A percentile compares a stretch with the other conserved stretches of the same genome.
Conservation (phyloP, 2,797 vertebrate species). For the Esox masquinongy region DNA sequence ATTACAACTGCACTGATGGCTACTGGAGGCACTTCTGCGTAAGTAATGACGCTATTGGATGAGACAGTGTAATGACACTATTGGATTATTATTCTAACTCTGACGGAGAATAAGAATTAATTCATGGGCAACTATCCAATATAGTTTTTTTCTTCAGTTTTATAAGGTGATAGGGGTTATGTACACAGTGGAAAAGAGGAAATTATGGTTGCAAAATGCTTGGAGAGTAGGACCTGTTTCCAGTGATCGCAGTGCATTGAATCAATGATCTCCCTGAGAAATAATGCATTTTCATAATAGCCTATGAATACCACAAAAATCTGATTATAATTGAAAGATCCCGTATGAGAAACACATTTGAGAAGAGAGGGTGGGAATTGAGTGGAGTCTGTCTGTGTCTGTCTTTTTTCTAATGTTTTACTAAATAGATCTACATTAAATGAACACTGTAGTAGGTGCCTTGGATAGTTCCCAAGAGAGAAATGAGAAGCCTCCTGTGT, state of each 20-base stretch:
- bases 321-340: not conserved
- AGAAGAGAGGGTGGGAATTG: not conserved
- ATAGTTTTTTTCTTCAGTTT: not conserved
- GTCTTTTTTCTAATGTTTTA: not conserved
- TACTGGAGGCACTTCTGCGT: too few relatives aligned
- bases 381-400: not conserved
- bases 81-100: too few relatives aligned
- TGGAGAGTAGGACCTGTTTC: not conserved
- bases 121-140: not conserved
- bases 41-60: too few relatives aligned
- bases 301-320: not conserved
- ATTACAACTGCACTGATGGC: too few relatives aligned
- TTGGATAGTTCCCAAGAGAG: constrained; percentile 5
- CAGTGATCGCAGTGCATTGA: not conserved
- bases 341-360: not conserved
- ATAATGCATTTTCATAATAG: not conserved
- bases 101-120: not conserved
- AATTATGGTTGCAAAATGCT: not conserved
- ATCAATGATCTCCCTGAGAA: not conserved
- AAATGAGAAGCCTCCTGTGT: not conserved
- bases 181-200: not conserved
- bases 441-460: not conserved
- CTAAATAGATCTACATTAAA: not conserved
- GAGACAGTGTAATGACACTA: too few relatives aligned
- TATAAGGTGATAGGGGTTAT: not conserved